Percentiles rank a stretch among this genome's conserved stretches.
phyloP scores from a whole-genome alignment of 2,113 vertebrate species.

The Phoenicopterus ruber region DNA sequence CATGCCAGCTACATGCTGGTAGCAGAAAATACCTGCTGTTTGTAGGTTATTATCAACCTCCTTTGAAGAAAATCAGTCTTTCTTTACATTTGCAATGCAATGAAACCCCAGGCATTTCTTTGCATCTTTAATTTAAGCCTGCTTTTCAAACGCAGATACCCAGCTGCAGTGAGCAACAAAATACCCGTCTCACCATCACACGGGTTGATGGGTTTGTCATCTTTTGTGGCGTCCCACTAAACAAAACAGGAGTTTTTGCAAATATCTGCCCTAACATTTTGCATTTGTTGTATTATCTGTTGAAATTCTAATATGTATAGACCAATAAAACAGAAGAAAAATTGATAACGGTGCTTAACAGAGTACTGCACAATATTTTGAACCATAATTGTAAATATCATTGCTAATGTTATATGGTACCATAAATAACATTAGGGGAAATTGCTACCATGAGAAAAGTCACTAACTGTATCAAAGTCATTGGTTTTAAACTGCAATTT shows the following conservation, averaged over 20 bases:
- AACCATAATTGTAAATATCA: background rate
- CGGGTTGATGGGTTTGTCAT: background rate
- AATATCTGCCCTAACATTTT: background rate
- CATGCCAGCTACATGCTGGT: slow-evolving; percentile 64
- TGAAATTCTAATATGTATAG: background rate
- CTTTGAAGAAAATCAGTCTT: slow-evolving; percentile 63
- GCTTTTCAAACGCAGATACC: slow-evolving; percentile 35
- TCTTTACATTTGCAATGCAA: slow-evolving; percentile 64
- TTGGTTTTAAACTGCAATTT: background rate
- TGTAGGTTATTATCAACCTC: slow-evolving; percentile 63
- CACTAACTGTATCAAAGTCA: background rate
- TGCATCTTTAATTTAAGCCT: slow-evolving; percentile 55
- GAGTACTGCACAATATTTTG: background rate
- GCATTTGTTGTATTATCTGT: background rate
- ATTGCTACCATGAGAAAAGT: background rate
- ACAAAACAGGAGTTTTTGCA: background rate
- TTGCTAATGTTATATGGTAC: background rate
- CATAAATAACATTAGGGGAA: background rate
- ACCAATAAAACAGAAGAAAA: background rate
- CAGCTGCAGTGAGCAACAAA: slow-evolving; percentile 36
- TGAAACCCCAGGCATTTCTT: slow-evolving; percentile 63
- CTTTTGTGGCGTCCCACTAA: background rate
- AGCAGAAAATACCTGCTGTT: slow-evolving; percentile 70
- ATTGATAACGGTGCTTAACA: background rate
- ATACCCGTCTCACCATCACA: background rate